Evolutionary conservation across 2,888 invertebrate species (phyloP), one percentile per base, ranked within the genome.

Genomic region (Drosophila limbata): DNA sequence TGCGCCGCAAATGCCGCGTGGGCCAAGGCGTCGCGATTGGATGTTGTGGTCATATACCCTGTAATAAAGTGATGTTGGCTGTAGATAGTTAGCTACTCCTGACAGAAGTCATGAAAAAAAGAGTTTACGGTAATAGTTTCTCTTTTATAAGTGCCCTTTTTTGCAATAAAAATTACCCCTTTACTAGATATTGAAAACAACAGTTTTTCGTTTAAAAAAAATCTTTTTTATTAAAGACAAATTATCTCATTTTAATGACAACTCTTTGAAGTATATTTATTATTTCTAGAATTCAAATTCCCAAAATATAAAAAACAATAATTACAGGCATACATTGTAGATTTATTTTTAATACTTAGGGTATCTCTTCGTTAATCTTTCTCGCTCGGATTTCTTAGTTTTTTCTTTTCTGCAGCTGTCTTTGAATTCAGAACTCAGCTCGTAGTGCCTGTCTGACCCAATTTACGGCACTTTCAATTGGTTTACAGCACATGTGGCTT

Each of bases 391-490:
- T 2, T 19, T 17, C 19, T 59, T 47, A 33, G 13, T 52, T 39
- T 44, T 64, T 64, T 62, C 44, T 61, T 45, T 67, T 40, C 45
- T 52, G 61, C 51, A 37, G 53, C 44, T 74, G 50, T 57, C 57
- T 76, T 81, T 79, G 77, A 79, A 66, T 82, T 79, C 55, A 51
- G 66, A 53, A 40, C 64, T 44, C 47, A 45, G 56, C 64, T 60
- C 52, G 45, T 52, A 51, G 67, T 39, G 15, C 45, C 55, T 70
- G 66, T 44, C 74, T 80, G 87, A 86, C 88, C 89, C 76, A 86
- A 88, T 85, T 85, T 81, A 78, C 77, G 79, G 71, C 77, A 76
- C 89, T 81, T 84, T 84, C 89, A 76, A 85, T 86, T 76, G 81
- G 53, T 55, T 71, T 69, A 73, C 69, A 68, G 63, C 81, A 83